phyloP scores from a whole-genome alignment of 2,113 vertebrate species.

The Coryphaenoides rupestris region DNA sequence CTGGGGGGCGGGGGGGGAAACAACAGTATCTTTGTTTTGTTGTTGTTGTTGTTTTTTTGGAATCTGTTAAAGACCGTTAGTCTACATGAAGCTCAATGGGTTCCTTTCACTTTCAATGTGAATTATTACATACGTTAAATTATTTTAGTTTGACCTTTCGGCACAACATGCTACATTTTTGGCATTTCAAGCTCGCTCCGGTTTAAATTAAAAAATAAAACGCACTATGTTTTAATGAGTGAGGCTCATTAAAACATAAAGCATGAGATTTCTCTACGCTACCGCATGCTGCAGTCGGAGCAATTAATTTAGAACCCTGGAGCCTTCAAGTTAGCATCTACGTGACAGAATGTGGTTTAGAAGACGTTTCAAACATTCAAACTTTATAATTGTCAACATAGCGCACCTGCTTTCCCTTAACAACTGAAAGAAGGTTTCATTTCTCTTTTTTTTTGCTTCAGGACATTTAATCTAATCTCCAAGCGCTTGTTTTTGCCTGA shows the following conservation, averaged over 20 bases:
- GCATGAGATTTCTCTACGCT: neutral
- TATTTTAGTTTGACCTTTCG: neutral
- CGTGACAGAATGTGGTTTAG: neutral
- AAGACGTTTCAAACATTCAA: neutral
- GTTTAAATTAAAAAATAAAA: neutral
- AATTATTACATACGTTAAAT: neutral
- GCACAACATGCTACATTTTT: neutral
- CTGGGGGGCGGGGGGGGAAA: conserved; percentile 31
- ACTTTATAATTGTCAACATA: too few species aligned
- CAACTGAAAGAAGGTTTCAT: too few species aligned
- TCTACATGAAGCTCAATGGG: neutral
- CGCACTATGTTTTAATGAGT: too few species aligned
- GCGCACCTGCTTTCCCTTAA: too few species aligned
- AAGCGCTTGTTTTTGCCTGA: too few species aligned
- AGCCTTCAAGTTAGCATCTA: neutral
- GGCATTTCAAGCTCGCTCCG: neutral
- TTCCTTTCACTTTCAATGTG: neutral
- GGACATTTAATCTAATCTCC: too few species aligned
- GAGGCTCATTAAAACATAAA: too few species aligned
- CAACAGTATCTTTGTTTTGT: neutral
- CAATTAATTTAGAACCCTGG: neutral
- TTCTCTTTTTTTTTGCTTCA: too few species aligned
- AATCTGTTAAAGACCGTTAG: neutral
- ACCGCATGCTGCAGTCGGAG: neutral
- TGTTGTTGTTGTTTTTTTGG: neutral